Percentiles rank a stretch among this genome's conserved stretches.
Evolutionary conservation across 1,140 invertebrate species (phyloP).

Genomic region (Cydia amplana): DNA sequence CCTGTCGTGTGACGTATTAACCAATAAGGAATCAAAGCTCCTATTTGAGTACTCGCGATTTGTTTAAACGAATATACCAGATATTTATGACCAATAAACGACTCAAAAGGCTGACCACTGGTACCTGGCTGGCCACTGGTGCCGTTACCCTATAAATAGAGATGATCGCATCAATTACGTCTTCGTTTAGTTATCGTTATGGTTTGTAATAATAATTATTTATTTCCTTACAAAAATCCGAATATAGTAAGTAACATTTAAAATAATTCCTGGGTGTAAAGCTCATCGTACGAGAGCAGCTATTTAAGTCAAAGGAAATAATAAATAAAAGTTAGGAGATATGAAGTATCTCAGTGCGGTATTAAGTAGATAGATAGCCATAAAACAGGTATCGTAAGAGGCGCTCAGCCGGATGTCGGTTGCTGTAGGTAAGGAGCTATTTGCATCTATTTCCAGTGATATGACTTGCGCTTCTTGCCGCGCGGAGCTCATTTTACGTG

Average conservation of each 20-base stretch:
- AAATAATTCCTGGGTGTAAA: neutral
- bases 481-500: neutral
- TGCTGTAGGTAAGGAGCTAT: slow-evolving; percentile 35
- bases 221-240: neutral
- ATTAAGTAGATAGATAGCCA: slow-evolving; percentile 29
- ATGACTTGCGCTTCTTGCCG: slow-evolving; percentile 34
- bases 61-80: too few species aligned
- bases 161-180: slow-evolving; percentile 38
- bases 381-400: slow-evolving; percentile 36
- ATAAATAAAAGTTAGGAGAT: slow-evolving; percentile 36
- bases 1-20: too few species aligned
- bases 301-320: slow-evolving; percentile 31
- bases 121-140: too few species aligned
- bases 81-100: too few species aligned
- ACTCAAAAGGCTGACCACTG: too few species aligned
- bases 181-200: slow-evolving; percentile 25
- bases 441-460: slow-evolving; percentile 42
- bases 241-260: slow-evolving; percentile 10
- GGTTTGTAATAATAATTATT: slow-evolving; percentile 16
- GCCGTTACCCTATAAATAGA: too few species aligned
- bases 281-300: neutral
- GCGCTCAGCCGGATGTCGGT: slow-evolving; percentile 43
- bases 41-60: too few species aligned
- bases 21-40: too few species aligned
- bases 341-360: slow-evolving; percentile 20